A percentile compares a stretch with the other conserved stretches of the same genome.
Evolutionary conservation across 2,888 invertebrate species (phyloP).

Genomic region (Pachydiplax longipennis): DNA sequence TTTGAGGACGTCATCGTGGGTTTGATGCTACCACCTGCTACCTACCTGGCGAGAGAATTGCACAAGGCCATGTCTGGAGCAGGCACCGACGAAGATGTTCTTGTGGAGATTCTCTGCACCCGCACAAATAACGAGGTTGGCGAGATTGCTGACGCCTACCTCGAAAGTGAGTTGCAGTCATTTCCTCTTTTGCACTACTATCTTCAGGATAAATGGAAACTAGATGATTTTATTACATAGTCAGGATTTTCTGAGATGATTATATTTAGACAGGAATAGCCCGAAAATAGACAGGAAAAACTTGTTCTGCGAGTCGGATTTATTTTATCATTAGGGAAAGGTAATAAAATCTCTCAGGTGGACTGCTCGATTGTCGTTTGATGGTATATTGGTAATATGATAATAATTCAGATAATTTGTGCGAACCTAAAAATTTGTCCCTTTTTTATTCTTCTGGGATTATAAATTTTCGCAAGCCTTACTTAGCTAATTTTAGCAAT

Average conservation of each 20-base stretch:
- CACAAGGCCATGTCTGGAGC: conserved; percentile 60
- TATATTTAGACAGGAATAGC: neutral
- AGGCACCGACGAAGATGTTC: conserved; percentile 58
- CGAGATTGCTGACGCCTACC: conserved; percentile 52
- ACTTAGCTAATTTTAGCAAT: too few species aligned
- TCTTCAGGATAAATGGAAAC: neutral
- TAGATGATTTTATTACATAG: too few species aligned
- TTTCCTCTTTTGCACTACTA: neutral
- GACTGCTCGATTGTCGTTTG: too few species aligned
- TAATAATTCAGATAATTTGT: too few species aligned
- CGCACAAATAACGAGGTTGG: conserved; percentile 58
- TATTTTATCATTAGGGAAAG: too few species aligned
- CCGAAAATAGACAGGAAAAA: too few species aligned
- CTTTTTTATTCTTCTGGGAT: too few species aligned
- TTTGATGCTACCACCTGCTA: conserved; percentile 58
- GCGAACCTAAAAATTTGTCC: too few species aligned
- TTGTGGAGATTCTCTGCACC: conserved; percentile 61
- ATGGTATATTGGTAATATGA: too few species aligned
- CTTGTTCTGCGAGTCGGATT: too few species aligned
- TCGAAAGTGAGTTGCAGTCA: conserved; percentile 51
- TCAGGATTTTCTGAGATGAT: neutral
- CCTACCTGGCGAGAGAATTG: conserved; percentile 61
- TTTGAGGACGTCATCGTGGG: conserved; percentile 61
- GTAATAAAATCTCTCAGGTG: too few species aligned
- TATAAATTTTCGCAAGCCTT: too few species aligned